These are phyloP conservation scores for Drosophila nebulosa DNA, from an alignment of 1,140 invertebrate species.

Conservation along the genomic window DNA sequence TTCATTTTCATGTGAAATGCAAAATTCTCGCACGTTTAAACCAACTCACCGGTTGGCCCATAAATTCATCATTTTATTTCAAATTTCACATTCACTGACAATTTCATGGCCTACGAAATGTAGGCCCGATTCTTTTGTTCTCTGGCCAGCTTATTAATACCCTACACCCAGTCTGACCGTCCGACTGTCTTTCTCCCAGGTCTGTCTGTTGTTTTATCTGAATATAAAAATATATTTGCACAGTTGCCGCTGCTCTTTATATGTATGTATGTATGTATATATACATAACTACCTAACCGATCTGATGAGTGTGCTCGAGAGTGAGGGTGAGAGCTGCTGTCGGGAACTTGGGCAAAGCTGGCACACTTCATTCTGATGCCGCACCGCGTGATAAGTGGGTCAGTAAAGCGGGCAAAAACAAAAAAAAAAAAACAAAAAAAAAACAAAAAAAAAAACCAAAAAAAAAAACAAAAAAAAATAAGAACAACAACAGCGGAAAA, in stretches of 20 bases:
- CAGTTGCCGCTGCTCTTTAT: slow-evolving; percentile 59
- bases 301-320: not conserved
- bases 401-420: slow-evolving; percentile 56
- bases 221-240: slow-evolving; percentile 67
- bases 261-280: no score
- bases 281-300: slow-evolving; percentile 33
- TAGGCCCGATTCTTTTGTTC: slow-evolving; percentile 62
- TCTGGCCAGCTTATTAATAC: slow-evolving; percentile 32
- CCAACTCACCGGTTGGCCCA: slow-evolving; percentile 26
- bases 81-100: slow-evolving; percentile 76
- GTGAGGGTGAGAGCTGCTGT: slow-evolving; percentile 54
- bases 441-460: slow-evolving; percentile 30
- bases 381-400: slow-evolving; percentile 64
- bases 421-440: slow-evolving; percentile 14
- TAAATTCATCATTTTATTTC: slow-evolving; percentile 79
- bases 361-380: slow-evolving; percentile 65
- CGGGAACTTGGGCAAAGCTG: slow-evolving; percentile 55
- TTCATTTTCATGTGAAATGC: slow-evolving; percentile 30
- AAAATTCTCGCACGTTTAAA: slow-evolving; percentile 70
- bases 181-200: slow-evolving; percentile 14
- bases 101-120: slow-evolving; percentile 71
- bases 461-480: slow-evolving; percentile 32
- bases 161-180: not conserved
- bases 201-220: slow-evolving; percentile 51
- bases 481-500: slow-evolving; percentile 28